Conservation (phyloP, 2,888 invertebrate species). For the Megastigmus dorsalis region DNA sequence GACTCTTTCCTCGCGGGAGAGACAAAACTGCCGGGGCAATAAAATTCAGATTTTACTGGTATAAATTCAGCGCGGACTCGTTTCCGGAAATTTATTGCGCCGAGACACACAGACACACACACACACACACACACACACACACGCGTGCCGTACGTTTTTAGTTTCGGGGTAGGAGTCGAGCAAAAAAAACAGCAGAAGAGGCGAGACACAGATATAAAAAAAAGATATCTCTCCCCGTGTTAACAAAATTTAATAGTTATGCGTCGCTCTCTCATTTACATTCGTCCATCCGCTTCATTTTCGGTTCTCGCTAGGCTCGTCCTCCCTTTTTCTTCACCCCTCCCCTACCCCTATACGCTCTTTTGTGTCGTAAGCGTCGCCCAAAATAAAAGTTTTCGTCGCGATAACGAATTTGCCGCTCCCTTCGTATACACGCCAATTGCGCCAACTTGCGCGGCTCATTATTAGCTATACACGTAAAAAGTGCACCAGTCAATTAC, state of each 20-base stretch:
- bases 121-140: too few relatives aligned
- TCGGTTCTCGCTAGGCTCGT: not conserved
- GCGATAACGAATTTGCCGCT: too few relatives aligned
- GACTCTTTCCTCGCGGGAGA: constrained; percentile 42
- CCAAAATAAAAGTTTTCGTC: too few relatives aligned
- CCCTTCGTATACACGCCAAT: too few relatives aligned
- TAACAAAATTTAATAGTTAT: constrained; percentile 41
- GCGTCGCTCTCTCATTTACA: constrained; percentile 5
- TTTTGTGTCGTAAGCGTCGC: constrained; percentile 1
- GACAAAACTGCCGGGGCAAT: constrained; percentile 56
- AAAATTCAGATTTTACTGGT: constrained; percentile 62
- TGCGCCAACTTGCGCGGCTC: too few relatives aligned
- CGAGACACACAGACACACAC: constrained; percentile 25
- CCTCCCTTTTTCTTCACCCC: not conserved
- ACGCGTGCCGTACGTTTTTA: constrained; percentile 8
- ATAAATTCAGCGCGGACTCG: constrained; percentile 52
- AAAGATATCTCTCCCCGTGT: not conserved
- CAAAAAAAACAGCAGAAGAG: not conserved
- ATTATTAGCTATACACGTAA: too few relatives aligned
- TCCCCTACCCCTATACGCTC: not conserved
- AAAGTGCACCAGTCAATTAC: too few relatives aligned
- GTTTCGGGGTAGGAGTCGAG: not conserved
- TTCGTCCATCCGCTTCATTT: constrained; percentile 19
- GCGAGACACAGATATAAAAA: not conserved
- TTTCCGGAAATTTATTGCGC: constrained; percentile 60